Evolutionary conservation across 37 sponge, comb jelly and placozoan species (phyloP).

Genomic region (Amphimedon queenslandica): DNA sequence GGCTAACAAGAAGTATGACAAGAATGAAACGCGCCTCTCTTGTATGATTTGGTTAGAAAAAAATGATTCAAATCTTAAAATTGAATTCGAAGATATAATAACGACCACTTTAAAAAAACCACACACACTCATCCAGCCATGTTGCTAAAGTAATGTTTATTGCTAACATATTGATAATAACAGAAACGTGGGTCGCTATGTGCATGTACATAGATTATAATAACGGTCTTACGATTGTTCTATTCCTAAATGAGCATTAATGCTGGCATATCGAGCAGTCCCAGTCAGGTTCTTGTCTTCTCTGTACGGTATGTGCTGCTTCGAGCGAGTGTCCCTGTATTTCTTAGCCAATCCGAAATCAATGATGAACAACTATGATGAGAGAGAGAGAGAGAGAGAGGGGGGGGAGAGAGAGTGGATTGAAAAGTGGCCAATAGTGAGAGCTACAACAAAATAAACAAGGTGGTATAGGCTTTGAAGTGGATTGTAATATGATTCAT

Average conservation of each 20-base stretch:
- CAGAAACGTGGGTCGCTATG: no score
- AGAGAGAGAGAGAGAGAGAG: background rate
- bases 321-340: constrained; percentile 92
- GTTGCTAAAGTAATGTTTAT: no score
- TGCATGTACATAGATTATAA: background rate
- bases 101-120: background rate
- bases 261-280: constrained; percentile 97
- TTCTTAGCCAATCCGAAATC: constrained; percentile 99
- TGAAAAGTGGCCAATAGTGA: no score
- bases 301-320: constrained; percentile 92
- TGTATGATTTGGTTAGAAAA: no score
- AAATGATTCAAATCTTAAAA: no score
- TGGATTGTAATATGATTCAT: no score
- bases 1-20: no score
- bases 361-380: constrained; percentile 84
- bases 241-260: constrained; percentile 97
- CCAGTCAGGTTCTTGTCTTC: constrained; percentile 99
- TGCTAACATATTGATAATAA: no score
- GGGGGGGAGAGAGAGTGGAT: background rate
- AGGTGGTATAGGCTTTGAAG: no score
- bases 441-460: no score
- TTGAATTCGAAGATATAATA: constrained; percentile 1
- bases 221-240: constrained; percentile 81
- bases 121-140: constrained; percentile 1
- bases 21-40: no score